These are phyloP conservation scores for Scaptomyza graminum DNA, from an alignment of 1,140 invertebrate species.

Conservation along the genomic window DNA sequence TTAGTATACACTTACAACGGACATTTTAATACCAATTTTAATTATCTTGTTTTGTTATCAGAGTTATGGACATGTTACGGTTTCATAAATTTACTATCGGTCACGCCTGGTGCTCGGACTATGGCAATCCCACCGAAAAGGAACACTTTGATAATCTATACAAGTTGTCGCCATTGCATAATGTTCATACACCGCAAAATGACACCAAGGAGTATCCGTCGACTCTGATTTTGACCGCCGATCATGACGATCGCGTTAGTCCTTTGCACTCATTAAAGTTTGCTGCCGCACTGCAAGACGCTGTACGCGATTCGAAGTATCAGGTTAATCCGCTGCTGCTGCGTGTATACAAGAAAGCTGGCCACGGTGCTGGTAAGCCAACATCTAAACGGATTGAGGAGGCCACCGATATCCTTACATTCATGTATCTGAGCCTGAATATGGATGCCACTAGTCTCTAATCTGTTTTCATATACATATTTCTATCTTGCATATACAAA, in stretches of 20 bases:
- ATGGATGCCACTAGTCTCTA: constrained; percentile 70
- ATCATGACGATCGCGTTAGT: constrained; percentile 99
- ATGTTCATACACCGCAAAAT: constrained; percentile 89
- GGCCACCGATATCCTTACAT: constrained; percentile 93
- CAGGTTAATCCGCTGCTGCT: constrained; percentile 96
- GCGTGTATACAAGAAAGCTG: constrained; percentile 96
- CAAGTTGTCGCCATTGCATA: constrained; percentile 98
- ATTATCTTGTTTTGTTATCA: constrained; percentile 81
- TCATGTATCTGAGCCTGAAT: constrained; percentile 91
- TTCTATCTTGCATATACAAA: neutral
- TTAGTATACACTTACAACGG: constrained; percentile 84
- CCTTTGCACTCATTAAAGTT: constrained; percentile 98
- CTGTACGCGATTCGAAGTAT: constrained; percentile 86
- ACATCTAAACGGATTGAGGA: constrained; percentile 93
- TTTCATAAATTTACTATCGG: constrained; percentile 99
- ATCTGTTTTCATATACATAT: constrained; percentile 13
- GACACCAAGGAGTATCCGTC: constrained; percentile 92
- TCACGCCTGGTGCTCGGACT: constrained; percentile 98
- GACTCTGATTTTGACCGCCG: constrained; percentile 95
- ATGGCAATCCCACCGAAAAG: constrained; percentile 94
- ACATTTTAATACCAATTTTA: neutral
- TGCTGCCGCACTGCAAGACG: constrained; percentile 95
- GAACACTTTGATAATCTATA: constrained; percentile 95
- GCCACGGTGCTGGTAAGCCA: constrained; percentile 98
- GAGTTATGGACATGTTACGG: constrained; percentile 98